phyloP scores from a whole-genome alignment of 35 echinoderm and acorn worm species.

The Heliocidaris tuberculata region DNA sequence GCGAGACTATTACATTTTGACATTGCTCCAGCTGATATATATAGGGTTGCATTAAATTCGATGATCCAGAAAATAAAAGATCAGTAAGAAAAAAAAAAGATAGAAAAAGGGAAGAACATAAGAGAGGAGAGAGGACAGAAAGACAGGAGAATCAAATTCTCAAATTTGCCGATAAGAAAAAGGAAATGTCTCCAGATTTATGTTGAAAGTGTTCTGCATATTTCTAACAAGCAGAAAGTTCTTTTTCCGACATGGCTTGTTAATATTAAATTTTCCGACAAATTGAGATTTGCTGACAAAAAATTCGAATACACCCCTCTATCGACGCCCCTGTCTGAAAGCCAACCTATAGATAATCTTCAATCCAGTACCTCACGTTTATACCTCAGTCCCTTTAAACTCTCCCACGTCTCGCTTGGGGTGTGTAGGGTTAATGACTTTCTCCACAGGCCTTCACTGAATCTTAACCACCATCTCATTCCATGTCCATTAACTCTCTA shows the following conservation, averaged over 20 bases:
- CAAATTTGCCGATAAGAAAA: not conserved
- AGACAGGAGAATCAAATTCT: not conserved
- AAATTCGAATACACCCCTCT: not conserved
- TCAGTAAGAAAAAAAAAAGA: not conserved
- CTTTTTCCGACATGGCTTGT: not conserved
- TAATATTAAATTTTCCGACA: no score
- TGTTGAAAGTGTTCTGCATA: not conserved
- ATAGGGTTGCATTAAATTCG: not conserved
- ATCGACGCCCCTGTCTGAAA: not conserved
- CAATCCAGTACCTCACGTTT: not conserved
- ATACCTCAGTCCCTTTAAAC: not conserved
- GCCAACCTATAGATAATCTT: not conserved
- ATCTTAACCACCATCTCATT: not conserved
- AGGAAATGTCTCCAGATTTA: not conserved
- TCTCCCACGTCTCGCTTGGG: slow-evolving; percentile 6
- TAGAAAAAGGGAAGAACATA: not conserved
- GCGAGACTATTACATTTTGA: slow-evolving; percentile 1
- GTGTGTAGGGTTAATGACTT: not conserved
- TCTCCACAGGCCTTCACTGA: not conserved
- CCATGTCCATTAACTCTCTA: not conserved
- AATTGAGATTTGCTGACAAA: not conserved
- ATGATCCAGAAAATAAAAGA: not conserved
- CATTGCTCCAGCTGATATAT: not conserved
- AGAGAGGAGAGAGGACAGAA: not conserved
- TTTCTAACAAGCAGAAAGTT: not conserved